These are phyloP conservation scores for Ciconia nigra DNA, from an alignment of 2,797 vertebrate genomes.

Conservation along the genomic window DNA sequence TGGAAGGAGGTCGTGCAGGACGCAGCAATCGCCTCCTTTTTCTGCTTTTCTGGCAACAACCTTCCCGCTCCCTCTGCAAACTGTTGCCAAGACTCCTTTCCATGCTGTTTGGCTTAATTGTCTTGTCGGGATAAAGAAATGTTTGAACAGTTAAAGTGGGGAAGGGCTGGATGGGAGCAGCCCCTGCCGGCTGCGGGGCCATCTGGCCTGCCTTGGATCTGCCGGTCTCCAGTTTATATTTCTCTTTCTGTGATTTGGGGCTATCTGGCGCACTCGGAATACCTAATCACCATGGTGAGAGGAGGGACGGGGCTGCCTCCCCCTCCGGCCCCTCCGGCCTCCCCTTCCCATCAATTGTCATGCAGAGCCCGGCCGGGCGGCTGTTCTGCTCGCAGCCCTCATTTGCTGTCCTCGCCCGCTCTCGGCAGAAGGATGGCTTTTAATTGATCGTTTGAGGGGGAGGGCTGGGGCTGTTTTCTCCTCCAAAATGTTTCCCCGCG, in stretches of 20 bases:
- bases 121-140: conserved; percentile 81
- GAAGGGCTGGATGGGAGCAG: conserved; percentile 74
- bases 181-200: conserved; percentile 77
- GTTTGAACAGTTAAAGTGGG: conserved; percentile 80
- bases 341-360: conserved; percentile 77
- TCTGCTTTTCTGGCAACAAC: conserved; percentile 27
- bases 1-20: neutral
- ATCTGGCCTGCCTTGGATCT: conserved; percentile 78
- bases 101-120: conserved; percentile 76
- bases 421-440: conserved; percentile 71
- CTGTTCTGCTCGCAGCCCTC: conserved; percentile 55
- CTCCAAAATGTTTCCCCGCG: conserved; percentile 48
- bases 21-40: neutral
- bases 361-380: conserved; percentile 73
- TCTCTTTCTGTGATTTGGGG: conserved; percentile 67
- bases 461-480: conserved; percentile 44
- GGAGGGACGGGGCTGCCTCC: conserved; percentile 60
- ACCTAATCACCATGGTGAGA: conserved; percentile 78
- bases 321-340: neutral
- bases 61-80: conserved; percentile 60
- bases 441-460: conserved; percentile 75
- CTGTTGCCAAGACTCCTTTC: conserved; percentile 73
- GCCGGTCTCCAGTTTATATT: conserved; percentile 65
- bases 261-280: conserved; percentile 74
- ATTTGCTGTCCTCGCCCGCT: conserved; percentile 55